These are phyloP conservation scores for Vanacampus margaritifer DNA, from an alignment of 2,113 vertebrate genomes.

Conservation along the genomic window DNA sequence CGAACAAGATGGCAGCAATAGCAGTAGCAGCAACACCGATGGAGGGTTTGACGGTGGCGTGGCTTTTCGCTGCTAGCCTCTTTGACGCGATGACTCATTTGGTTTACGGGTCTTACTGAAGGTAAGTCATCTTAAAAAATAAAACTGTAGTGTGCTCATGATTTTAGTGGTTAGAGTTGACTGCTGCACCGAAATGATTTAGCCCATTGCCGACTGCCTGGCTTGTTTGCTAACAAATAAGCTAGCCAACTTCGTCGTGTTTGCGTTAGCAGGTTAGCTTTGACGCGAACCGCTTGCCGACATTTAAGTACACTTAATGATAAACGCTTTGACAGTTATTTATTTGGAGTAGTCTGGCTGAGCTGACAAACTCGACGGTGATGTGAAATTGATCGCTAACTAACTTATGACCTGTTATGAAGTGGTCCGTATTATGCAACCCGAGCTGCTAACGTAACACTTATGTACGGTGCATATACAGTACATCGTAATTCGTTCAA, in stretches of 20 bases:
- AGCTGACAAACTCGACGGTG: not conserved
- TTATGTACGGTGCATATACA: not conserved
- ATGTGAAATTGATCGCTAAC: not conserved
- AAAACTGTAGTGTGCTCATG: too few species aligned
- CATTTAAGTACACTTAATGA: not conserved
- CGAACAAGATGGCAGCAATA: conserved; percentile 69
- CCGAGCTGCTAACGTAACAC: not conserved
- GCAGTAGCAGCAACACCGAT: conserved; percentile 22
- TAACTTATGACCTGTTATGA: not conserved
- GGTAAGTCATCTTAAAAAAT: conserved; percentile 23
- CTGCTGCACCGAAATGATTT: conserved; percentile 10
- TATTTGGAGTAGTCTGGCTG: not conserved
- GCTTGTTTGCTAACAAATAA: conserved; percentile 51
- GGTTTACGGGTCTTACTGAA: conserved; percentile 48
- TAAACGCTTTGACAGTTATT: not conserved
- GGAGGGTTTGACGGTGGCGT: conserved; percentile 45
- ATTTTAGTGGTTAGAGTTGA: not conserved
- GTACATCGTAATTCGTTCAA: not conserved
- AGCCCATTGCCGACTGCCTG: conserved; percentile 12
- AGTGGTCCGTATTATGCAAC: not conserved
- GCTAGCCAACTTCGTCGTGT: conserved; percentile 47
- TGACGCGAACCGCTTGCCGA: not conserved
- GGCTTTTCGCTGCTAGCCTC: conserved; percentile 33
- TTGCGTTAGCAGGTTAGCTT: conserved; percentile 9
- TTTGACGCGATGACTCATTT: conserved; percentile 31